A percentile compares a stretch with the other conserved stretches of the same genome.
Evolutionary conservation across 1,140 invertebrate species (phyloP).

Genomic region (Camponotus vicinus): DNA sequence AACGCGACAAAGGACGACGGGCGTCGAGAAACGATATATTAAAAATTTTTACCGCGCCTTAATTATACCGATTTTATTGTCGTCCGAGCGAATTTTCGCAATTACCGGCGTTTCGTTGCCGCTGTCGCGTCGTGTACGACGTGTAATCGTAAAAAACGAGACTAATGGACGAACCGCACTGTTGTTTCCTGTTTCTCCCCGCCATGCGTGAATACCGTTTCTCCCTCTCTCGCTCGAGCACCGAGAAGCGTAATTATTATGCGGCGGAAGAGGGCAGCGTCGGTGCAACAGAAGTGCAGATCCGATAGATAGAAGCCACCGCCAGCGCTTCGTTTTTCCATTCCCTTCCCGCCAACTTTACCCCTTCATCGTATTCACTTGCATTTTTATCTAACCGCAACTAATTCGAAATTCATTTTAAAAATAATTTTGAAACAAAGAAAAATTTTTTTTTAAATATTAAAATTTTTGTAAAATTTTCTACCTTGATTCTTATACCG

Average conservation of each 20-base stretch:
- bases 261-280: conserved; percentile 41
- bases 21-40: conserved; percentile 53
- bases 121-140: background rate
- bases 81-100: conserved; percentile 68
- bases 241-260: conserved; percentile 58
- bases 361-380: conserved; percentile 34
- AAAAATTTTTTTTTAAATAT: background rate
- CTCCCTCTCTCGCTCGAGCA: conserved; percentile 30
- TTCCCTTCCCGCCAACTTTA: conserved; percentile 4
- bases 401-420: conserved; percentile 36
- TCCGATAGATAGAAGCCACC: conserved; percentile 66
- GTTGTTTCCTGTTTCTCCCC: conserved; percentile 60
- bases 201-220: background rate
- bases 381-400: conserved; percentile 46
- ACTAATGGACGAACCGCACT: conserved; percentile 65
- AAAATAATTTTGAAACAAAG: background rate
- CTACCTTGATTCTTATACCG: background rate
- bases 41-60: conserved; percentile 65
- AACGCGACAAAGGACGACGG: conserved; percentile 20
- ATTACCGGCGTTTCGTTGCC: conserved; percentile 63
- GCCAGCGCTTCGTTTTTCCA: conserved; percentile 23
- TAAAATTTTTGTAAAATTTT: background rate
- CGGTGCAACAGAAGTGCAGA: conserved; percentile 65
- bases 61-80: conserved; percentile 74
- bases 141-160: conserved; percentile 61